Evolutionary conservation across 2,888 invertebrate species (phyloP).

Genomic region (Drosophila anceps): DNA sequence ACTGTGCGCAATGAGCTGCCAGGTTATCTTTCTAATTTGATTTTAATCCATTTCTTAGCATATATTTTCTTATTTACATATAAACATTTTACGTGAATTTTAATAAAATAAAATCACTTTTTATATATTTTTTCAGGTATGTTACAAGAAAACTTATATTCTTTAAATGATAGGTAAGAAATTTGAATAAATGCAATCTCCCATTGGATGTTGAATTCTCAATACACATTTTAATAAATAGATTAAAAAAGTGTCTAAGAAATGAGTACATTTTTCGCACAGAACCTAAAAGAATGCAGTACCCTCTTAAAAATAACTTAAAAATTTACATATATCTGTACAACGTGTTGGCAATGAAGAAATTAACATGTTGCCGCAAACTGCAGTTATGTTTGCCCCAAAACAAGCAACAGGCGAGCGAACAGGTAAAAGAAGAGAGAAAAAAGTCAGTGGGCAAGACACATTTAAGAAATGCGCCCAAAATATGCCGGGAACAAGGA

Average conservation of each 20-base stretch:
- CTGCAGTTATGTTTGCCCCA: constrained; percentile 69
- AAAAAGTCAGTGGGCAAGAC: constrained; percentile 27
- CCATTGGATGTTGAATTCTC: too few species aligned
- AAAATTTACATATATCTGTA: constrained; percentile 9
- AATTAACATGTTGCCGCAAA: constrained; percentile 77
- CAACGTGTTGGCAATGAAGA: constrained; percentile 62
- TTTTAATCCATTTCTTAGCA: background rate
- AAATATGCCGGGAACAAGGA: constrained; percentile 73
- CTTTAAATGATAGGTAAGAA: too few species aligned
- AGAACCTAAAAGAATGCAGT: constrained; percentile 7
- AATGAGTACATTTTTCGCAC: background rate
- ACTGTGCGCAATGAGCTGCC: constrained; percentile 17
- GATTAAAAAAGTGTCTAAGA: background rate
- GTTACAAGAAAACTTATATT: too few species aligned
- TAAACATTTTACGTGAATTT: too few species aligned
- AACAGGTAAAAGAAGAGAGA: constrained; percentile 10
- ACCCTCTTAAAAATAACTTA: background rate
- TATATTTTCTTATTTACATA: too few species aligned
- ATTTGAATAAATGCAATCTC: too few species aligned
- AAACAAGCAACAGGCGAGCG: constrained; percentile 47
- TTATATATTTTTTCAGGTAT: too few species aligned
- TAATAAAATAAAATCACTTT: too few species aligned
- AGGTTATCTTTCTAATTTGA: constrained; percentile 15
- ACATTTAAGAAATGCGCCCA: constrained; percentile 68
- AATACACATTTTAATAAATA: background rate